Percentiles rank a stretch among this genome's conserved stretches.
Evolutionary conservation across 2,113 vertebrate species (phyloP).

Genomic region (Platycercus adscitus): DNA sequence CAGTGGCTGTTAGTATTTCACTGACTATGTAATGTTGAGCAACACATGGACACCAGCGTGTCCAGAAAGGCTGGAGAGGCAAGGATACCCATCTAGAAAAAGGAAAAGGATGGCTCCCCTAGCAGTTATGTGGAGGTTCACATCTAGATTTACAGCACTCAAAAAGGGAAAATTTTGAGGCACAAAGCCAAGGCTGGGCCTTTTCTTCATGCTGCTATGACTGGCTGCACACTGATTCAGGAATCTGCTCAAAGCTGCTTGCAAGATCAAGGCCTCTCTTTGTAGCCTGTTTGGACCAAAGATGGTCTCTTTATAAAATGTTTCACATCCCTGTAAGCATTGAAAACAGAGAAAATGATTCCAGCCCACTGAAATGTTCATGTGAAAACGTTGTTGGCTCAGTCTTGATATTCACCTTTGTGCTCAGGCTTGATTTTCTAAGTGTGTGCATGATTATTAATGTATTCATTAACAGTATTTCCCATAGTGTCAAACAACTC

Average conservation of each 20-base stretch:
- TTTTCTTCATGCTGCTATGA: background rate
- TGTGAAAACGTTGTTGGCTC: background rate
- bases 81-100: background rate
- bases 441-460: background rate
- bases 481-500: background rate
- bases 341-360: background rate
- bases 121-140: background rate
- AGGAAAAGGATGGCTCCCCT: background rate
- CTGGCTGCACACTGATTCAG: rapidly evolving
- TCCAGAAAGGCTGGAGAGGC: background rate
- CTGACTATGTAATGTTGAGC: background rate
- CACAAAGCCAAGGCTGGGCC: background rate
- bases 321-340: background rate
- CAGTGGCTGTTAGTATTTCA: background rate
- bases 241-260: constrained; percentile 11
- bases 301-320: background rate
- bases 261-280: constrained; percentile 20
- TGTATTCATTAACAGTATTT: constrained; percentile 1
- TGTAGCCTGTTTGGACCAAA: background rate
- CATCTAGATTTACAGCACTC: background rate
- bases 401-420: background rate
- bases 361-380: background rate
- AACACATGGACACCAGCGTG: background rate
- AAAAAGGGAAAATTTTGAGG: background rate
- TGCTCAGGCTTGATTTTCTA: constrained; percentile 8